Percentiles rank a stretch among this genome's conserved stretches.
Conservation (phyloP, 35 echinoderm and acorn worm genomes). For the Apostichopus californicus region DNA sequence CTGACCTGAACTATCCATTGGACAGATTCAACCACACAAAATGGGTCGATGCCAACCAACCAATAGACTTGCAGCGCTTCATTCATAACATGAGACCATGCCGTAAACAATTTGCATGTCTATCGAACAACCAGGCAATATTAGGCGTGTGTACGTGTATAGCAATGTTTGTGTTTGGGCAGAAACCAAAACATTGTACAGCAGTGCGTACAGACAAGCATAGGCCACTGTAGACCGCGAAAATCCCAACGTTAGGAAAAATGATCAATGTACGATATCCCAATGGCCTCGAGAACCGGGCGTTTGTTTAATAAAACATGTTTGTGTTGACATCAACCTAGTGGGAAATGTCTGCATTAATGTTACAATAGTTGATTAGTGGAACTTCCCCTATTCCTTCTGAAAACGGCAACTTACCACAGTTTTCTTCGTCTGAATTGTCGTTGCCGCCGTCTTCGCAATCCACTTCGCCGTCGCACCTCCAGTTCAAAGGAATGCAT, state of each 20-base stretch:
- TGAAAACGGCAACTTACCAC: background rate
- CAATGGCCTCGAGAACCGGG: background rate
- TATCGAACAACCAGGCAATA: background rate
- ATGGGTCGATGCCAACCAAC: constrained; percentile 22
- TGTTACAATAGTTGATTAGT: background rate
- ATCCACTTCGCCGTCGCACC: constrained; percentile 15
- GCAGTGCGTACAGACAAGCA: too few relatives aligned
- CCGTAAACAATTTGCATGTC: background rate
- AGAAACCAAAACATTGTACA: constrained; percentile 24
- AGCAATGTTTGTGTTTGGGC: constrained; percentile 5
- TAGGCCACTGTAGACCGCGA: too few relatives aligned
- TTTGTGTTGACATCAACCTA: background rate
- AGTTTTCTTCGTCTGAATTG: constrained; percentile 17
- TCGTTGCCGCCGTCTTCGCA: background rate
- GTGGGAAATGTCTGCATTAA: background rate
- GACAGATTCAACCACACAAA: constrained; percentile 6
- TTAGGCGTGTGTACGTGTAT: background rate
- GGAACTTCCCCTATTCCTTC: background rate
- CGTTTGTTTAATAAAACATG: background rate
- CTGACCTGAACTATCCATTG: background rate
- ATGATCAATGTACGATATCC: background rate
- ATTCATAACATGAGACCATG: constrained; percentile 13
- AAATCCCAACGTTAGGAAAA: background rate
- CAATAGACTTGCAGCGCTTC: background rate
- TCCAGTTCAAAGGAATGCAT: constrained; percentile 25